phyloP scores from a whole-genome alignment of 2,113 vertebrate species.

The Strigops habroptila region DNA sequence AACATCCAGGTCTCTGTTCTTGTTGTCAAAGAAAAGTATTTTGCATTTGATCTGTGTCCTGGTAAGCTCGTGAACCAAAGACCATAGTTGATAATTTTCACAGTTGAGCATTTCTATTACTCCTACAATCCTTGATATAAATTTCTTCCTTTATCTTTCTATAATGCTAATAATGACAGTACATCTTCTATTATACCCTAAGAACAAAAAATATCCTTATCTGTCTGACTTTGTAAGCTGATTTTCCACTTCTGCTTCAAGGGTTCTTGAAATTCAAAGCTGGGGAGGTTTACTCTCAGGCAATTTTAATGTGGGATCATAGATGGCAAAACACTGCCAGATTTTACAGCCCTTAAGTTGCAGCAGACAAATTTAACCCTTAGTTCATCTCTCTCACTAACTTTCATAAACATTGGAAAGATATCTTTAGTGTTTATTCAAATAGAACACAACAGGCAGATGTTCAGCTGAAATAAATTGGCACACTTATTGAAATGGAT shows the following conservation, averaged over 20 bases:
- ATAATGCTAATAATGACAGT: background rate
- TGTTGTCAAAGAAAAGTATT: background rate
- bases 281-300: background rate
- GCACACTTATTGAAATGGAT: background rate
- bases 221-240: background rate
- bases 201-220: slow-evolving; percentile 6
- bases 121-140: background rate
- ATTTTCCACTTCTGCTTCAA: slow-evolving; percentile 26
- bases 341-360: background rate
- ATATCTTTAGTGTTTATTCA: background rate
- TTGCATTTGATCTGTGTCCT: background rate
- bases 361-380: background rate
- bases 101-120: background rate
- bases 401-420: background rate
- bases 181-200: background rate
- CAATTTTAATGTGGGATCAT: background rate
- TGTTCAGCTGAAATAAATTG: background rate
- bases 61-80: background rate
- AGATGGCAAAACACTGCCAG: background rate
- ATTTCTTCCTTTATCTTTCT: slow-evolving; percentile 14
- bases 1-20: background rate
- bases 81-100: background rate
- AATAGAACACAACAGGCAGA: background rate
- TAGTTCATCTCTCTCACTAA: background rate
- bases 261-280: background rate